These are phyloP conservation scores for Eulemur rubriventer DNA, from an alignment of 2,797 vertebrate species.

Conservation along the genomic window DNA sequence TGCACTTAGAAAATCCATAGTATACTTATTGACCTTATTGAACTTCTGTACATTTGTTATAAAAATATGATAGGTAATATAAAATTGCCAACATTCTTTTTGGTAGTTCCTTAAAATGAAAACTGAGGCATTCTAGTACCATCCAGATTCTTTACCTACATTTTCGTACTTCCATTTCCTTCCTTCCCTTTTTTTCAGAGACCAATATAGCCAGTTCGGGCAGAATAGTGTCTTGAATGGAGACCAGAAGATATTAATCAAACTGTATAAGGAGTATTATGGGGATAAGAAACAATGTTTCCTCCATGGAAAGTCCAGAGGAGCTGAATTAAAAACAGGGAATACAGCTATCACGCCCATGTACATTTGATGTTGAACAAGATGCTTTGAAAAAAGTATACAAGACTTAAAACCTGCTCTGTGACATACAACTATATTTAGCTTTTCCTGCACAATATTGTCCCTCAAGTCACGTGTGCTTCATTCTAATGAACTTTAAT, in stretches of 20 bases:
- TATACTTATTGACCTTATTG: background rate
- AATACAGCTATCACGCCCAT: background rate
- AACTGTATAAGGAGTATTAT: background rate
- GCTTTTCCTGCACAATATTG: background rate
- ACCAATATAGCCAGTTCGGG: background rate
- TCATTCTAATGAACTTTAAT: background rate
- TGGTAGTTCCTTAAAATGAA: constrained; percentile 22
- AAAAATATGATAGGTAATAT: constrained; percentile 15
- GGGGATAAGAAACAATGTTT: background rate
- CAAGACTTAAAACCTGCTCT: background rate
- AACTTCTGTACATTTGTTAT: background rate
- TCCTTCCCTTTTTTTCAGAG: background rate
- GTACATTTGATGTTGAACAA: background rate
- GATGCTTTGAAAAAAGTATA: background rate
- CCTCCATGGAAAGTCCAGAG: background rate
- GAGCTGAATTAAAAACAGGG: background rate
- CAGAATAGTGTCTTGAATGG: background rate
- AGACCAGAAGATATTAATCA: background rate
- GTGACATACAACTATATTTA: background rate
- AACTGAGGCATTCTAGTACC: background rate
- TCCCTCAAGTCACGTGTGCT: background rate
- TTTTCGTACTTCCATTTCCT: background rate
- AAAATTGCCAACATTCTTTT: background rate
- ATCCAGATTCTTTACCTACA: background rate
- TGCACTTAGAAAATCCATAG: background rate